Conservation (phyloP, 2,113 vertebrate genomes). For the Microcebus lehilahytsara region DNA sequence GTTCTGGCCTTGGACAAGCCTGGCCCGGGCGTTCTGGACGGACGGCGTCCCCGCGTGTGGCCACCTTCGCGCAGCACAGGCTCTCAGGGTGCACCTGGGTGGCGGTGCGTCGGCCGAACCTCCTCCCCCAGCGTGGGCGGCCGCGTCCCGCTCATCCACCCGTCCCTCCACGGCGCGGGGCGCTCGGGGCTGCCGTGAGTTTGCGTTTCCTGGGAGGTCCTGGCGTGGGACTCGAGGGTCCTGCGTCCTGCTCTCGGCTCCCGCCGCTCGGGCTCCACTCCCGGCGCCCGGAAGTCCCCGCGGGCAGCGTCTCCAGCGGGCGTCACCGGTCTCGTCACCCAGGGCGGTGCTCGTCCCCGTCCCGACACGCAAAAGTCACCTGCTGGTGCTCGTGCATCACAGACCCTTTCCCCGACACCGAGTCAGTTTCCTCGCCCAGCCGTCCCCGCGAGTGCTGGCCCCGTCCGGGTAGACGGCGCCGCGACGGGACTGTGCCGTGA, state of each 20-base stretch:
- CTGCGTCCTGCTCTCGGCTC: accelerated
- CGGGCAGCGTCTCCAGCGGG: background rate
- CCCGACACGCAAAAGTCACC: no score
- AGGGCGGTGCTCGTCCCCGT: no score
- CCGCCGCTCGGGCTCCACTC: accelerated
- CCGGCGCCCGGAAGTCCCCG: background rate
- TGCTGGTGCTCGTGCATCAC: background rate
- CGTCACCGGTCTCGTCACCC: no score
- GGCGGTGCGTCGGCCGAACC: accelerated
- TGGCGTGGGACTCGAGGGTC: accelerated
- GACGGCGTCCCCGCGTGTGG: accelerated
- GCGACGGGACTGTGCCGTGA: background rate
- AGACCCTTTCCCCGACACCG: background rate
- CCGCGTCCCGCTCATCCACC: accelerated
- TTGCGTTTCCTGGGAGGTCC: no score
- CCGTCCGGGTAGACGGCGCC: no score
- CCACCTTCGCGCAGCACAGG: accelerated
- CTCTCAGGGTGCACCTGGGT: accelerated
- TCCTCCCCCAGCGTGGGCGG: accelerated
- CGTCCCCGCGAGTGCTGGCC: no score
- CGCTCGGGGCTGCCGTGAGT: background rate
- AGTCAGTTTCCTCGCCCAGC: no score
- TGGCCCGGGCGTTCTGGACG: accelerated
- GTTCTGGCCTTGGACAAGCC: accelerated
- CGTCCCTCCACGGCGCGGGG: accelerated